Conservation (phyloP, 2,113 vertebrate genomes). For the Regulus satrapa region DNA sequence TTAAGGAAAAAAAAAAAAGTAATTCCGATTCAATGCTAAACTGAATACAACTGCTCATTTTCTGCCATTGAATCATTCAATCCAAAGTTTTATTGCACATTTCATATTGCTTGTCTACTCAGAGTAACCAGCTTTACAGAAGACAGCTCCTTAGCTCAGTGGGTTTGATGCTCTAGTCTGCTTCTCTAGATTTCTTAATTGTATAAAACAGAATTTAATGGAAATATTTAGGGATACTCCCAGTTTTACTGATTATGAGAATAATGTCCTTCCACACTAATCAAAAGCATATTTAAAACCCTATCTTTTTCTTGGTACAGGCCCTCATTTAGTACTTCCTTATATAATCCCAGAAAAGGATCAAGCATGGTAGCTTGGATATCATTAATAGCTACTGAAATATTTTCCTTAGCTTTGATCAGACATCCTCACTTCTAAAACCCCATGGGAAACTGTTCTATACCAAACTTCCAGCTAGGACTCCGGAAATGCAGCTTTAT, state of each 20-base stretch:
- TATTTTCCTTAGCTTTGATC: background rate
- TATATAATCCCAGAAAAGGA: background rate
- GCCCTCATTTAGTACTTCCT: background rate
- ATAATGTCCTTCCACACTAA: background rate
- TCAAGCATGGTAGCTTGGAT: background rate
- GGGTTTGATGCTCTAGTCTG: background rate
- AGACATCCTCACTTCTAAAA: background rate
- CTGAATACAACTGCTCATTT: background rate
- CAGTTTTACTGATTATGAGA: background rate
- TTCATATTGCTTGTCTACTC: background rate
- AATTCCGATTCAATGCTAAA: background rate
- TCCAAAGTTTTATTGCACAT: background rate
- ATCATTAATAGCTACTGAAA: background rate
- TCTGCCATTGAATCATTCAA: background rate
- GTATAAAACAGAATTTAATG: background rate
- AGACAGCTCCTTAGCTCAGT: background rate
- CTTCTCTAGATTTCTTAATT: background rate
- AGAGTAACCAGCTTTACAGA: background rate
- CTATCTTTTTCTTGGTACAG: fast-evolving
- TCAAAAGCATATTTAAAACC: background rate
- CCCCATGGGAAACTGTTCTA: background rate
- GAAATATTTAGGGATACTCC: background rate
- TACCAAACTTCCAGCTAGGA: background rate
- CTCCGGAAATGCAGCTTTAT: background rate
- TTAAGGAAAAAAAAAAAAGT: background rate